Evolutionary conservation across 2,888 invertebrate genomes (phyloP), one percentile per base, ranked within the genome.

Genomic region (Caenorhabditis virilis): DNA sequence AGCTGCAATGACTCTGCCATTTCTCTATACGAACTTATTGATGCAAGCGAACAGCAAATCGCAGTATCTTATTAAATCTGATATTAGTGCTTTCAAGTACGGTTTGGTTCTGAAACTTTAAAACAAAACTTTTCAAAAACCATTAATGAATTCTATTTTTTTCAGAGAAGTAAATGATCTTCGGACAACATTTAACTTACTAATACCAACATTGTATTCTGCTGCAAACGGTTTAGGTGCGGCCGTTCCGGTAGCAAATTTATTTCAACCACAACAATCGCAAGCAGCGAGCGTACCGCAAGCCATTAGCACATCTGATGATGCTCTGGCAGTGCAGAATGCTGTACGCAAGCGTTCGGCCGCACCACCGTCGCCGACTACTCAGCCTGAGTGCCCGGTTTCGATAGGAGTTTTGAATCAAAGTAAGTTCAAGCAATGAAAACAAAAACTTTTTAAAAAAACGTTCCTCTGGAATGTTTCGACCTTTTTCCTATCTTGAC

Each of bases 341-440:
- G 7, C 6, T 6, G 7, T 13, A 13, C 30, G 27, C 7, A 15
- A 22, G 35, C 66, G 13, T 6, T 13, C 6, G 30, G 7, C 6
- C 7, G 7, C 6, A 13, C 30, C 30, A 30, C 30, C 6, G 13
- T 13, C 6, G 13, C 30, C 30, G 13, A 6, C 6, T 6, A 6
- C 6, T 6, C 30, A 30, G 30, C 68, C 73, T 30, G 73, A 76
- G 53, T 71, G 71, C 52, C 76, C 76, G 36, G 72, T 73, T 26
- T 61, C 72, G 23, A 53, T 76, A 27, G 59, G 73, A 49, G 64
- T 64, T 25, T 39, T 68, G 13, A 58, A 56, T 46, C 30, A 59
- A 53, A 54, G 72, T 72, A 38, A 69, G 72, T 61, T 43, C n/a
- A n/a, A n/a, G n/a, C n/a, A n/a, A n/a, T n/a, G n/a, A n/a, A n/a